Percentiles rank a stretch among this genome's conserved stretches.
phyloP scores from a whole-genome alignment of 2,888 invertebrate species.

The Pimpla rufipes region DNA sequence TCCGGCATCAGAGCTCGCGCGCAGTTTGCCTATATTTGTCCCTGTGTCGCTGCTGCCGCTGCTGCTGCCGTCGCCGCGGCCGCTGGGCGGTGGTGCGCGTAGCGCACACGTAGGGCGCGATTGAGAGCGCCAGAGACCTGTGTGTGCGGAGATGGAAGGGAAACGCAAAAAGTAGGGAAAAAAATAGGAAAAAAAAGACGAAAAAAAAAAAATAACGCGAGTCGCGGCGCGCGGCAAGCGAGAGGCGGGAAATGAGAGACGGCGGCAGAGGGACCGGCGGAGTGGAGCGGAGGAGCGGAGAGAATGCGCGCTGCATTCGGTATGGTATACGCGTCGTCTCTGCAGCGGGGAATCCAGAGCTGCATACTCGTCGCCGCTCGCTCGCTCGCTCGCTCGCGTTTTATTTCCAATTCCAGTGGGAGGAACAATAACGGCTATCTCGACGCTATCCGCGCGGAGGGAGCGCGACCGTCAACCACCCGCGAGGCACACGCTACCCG shows the following conservation, averaged over 20 bases:
- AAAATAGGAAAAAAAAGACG: slow-evolving; percentile 19
- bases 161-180: not conserved
- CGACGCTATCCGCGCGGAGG: slow-evolving; percentile 47
- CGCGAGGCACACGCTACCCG: slow-evolving; percentile 65
- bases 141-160: slow-evolving; percentile 7
- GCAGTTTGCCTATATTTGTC: slow-evolving; percentile 6
- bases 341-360: slow-evolving; percentile 48
- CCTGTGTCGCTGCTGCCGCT: no score
- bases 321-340: slow-evolving; percentile 41
- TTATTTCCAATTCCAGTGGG: slow-evolving; percentile 80
- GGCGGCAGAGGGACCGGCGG: slow-evolving; percentile 60
- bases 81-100: slow-evolving; percentile 14
- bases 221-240: slow-evolving; percentile 64
- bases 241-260: slow-evolving; percentile 73
- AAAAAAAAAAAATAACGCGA: slow-evolving; percentile 46
- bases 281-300: slow-evolving; percentile 32
- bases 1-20: slow-evolving; percentile 18
- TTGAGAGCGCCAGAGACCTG: slow-evolving; percentile 78
- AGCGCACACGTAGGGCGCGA: slow-evolving; percentile 67
- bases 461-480: not conserved
- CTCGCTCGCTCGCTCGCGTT: slow-evolving; percentile 77
- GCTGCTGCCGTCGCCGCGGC: no score
- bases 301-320: slow-evolving; percentile 56
- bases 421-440: slow-evolving; percentile 75
- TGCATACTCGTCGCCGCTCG: slow-evolving; percentile 47